These are phyloP conservation scores for Natrix natrix DNA, from an alignment of 2,797 vertebrate genomes.

Conservation along the genomic window DNA sequence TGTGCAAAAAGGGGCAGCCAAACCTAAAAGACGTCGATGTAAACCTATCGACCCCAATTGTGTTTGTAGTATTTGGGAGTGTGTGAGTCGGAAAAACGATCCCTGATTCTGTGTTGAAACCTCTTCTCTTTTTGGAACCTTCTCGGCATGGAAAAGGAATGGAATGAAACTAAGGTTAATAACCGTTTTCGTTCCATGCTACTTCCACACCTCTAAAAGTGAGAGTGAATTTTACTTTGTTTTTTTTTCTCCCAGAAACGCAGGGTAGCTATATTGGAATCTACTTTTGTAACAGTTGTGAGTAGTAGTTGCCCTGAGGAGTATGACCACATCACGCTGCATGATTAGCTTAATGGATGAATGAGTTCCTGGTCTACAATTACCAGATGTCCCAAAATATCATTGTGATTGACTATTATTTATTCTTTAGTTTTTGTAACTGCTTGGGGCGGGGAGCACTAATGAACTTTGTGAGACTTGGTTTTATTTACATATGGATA, in stretches of 20 bases:
- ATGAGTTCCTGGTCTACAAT: neutral
- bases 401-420: neutral
- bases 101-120: neutral
- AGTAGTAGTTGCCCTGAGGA: neutral
- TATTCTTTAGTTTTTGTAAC: neutral
- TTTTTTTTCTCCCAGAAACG: neutral
- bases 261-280: neutral
- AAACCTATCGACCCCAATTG: neutral
- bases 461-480: neutral
- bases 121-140: neutral
- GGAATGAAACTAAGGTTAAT: neutral
- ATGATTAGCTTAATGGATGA: neutral
- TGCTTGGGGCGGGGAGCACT: neutral
- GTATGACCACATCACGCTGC: neutral
- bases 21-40: neutral
- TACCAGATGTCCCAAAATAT: neutral
- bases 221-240: neutral
- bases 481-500: neutral
- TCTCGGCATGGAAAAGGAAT: neutral
- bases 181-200: neutral
- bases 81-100: neutral
- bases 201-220: neutral
- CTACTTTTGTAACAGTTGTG: neutral
- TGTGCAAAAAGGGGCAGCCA: too few relatives aligned
- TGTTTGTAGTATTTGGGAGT: neutral